Percentiles rank a stretch among this genome's conserved stretches.
These are phyloP conservation scores for Colius striatus DNA, from an alignment of 2,113 vertebrate genomes.

Conservation along the genomic window DNA sequence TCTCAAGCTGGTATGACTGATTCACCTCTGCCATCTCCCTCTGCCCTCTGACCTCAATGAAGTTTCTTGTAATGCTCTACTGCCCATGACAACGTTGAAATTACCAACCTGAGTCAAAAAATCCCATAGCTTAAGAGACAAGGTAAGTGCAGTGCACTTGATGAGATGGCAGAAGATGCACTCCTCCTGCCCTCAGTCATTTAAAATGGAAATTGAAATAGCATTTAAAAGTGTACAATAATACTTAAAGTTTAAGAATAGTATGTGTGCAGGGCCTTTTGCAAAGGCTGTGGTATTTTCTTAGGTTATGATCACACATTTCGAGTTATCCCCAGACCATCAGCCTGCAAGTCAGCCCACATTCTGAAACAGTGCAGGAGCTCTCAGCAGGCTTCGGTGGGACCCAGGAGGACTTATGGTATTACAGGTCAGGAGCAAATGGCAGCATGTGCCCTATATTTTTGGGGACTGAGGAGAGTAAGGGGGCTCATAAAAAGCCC, in stretches of 20 bases:
- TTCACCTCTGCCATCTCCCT: not conserved
- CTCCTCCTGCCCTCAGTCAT: not conserved
- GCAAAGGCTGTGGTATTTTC: not conserved
- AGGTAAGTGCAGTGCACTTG: not conserved
- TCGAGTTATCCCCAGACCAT: not conserved
- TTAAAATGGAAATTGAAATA: not conserved
- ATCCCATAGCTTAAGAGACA: fast-evolving
- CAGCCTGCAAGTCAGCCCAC: not conserved
- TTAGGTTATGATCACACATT: not conserved
- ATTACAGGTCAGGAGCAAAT: not conserved
- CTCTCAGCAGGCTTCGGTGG: not conserved
- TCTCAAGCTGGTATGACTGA: not conserved
- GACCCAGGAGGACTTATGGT: fast-evolving
- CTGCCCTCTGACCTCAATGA: not conserved
- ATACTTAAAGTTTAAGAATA: not conserved
- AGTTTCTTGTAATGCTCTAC: not conserved
- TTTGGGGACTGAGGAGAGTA: not conserved
- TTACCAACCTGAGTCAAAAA: not conserved
- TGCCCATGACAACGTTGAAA: fast-evolving
- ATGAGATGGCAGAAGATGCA: not conserved
- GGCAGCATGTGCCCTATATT: not conserved
- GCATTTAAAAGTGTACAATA: not conserved
- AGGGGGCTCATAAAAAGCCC: not conserved
- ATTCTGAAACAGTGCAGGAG: not conserved
- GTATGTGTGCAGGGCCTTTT: not conserved